Evolutionary conservation across 1,140 invertebrate species (phyloP), one percentile per base, ranked within the genome.

Genomic region (Lutraria rhynchaena): DNA sequence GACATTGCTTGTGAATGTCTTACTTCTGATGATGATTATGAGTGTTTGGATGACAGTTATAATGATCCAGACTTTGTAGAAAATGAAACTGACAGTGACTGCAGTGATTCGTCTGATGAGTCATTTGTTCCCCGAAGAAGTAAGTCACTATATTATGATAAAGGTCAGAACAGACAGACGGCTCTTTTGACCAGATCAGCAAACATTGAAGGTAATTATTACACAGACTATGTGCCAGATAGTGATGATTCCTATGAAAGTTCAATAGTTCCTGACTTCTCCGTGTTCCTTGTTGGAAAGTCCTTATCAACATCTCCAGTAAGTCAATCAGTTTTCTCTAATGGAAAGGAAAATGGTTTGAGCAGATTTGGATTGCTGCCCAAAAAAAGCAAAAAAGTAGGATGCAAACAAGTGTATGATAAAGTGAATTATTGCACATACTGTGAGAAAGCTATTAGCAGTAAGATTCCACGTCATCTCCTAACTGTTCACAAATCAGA

Each of bases 401-500:
- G 76, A 31, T 81, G 77, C 61, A 70, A 82, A 71, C 35, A 82
- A 35, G 35, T 37, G 27, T 85, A 85, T 73, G 83, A 82, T 44
- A 82, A 73, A 77, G 41, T 82, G 17, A 77, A 82, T 58, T 85
- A 31, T 33, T 85, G 80, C 49, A 60, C 58, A 37, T 85, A 53
- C 58, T 85, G 83, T 58, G 37, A 44, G 41, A 82, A 71, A 76
- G 46, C 19, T 29, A 77, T 82, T 46, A 51, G 77, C 1, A 60
- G 41, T 41, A 82, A 85, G 60, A 85, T 77, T 41, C 63, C 77
- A 2, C 57, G 77, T 41, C 76, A 84, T 61, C 41, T 84, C 5
- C 41, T 84, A 13, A 55, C 49, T 17, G n/a, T n/a, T n/a, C 82
- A 84, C 33, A 84, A 81, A 57, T 60, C 73, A 5, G 17, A 81